Evolutionary conservation across 2,113 vertebrate genomes (phyloP).

Genomic region (Nannobrachium achirus): DNA sequence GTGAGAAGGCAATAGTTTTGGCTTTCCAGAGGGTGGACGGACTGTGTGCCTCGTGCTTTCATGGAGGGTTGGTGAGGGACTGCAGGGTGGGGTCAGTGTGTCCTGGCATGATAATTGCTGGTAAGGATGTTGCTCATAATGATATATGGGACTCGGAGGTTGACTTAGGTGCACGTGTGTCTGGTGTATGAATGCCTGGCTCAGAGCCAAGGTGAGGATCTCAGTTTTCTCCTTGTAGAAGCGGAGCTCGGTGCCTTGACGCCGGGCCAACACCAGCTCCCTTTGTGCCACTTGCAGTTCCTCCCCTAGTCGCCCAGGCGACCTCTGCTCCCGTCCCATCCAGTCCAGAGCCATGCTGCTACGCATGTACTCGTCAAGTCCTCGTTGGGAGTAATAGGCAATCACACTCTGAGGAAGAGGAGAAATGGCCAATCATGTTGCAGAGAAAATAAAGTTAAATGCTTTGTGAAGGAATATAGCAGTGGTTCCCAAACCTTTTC

Average conservation of each 20-base stretch:
- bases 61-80: conserved; percentile 36
- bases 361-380: conserved; percentile 69
- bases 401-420: conserved; percentile 68
- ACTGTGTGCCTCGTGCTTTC: conserved; percentile 28
- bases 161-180: conserved; percentile 38
- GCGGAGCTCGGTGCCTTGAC: conserved; percentile 66
- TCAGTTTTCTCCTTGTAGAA: conserved; percentile 77
- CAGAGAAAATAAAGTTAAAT: too few relatives aligned
- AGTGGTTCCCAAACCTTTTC: too few relatives aligned
- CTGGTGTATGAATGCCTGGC: conserved; percentile 64
- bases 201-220: conserved; percentile 72
- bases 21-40: conserved; percentile 31
- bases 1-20: neutral
- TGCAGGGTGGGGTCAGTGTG: conserved; percentile 30
- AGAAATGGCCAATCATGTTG: conserved; percentile 2
- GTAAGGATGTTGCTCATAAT: conserved; percentile 61
- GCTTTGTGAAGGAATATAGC: too few relatives aligned
- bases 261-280: conserved; percentile 63
- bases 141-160: conserved; percentile 15
- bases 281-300: conserved; percentile 69
- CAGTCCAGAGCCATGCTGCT: conserved; percentile 78
- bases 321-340: conserved; percentile 66
- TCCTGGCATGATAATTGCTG: conserved; percentile 42
- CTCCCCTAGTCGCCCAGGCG: conserved; percentile 54
- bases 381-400: conserved; percentile 63